Evolutionary conservation across 2,888 invertebrate species (phyloP), one percentile per base, ranked within the genome.

Genomic region (Nebria brevicollis): DNA sequence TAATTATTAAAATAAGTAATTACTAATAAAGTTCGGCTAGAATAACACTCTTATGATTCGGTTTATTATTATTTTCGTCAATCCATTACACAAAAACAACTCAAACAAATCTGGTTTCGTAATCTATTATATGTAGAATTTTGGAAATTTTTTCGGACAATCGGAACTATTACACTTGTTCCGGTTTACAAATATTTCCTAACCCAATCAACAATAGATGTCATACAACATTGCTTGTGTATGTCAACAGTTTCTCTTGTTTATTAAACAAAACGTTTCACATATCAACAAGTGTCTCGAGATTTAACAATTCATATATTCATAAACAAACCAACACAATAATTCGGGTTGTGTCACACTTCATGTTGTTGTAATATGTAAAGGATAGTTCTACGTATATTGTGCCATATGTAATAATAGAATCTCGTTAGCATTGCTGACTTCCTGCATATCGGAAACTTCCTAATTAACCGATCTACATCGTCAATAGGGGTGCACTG

Each of bases 171-270:
- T 11, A 54, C 8, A 7, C 6, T 13, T 11, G 1, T 54, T 54
- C 54, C 8, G 54, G 54, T 0, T 54, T 54, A 7, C 54, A 54
- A 54, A 54, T 54, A 13, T 54, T 54, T 7, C 54, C 13, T 54
- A 54, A 54, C 54, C 4, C 54, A 54, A 54, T 54, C 54, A 54
- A 54, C 54, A 54, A 54, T 54, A 54, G 54, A 34, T 34, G 34
- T 34, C 54, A 54, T 54, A 54, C 54, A 54, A 54, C 54, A 54
- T 2, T 7, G 8, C 6, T 54, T 54, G 54, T 13, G 8, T 11
- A 54, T 54, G 54, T 54, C 54, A 54, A 54, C 54, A 54, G 54
- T 54, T 54, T 54, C 54, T 54, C 54, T 54, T 54, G 54, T 54
- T 54, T 54, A 54, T 54, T 54, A 54, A 54, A 54, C 54, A 54